Evolutionary conservation across 1,140 invertebrate species (phyloP), one percentile per base, ranked within the genome.

Genomic region (Aphelinus atriplicis): DNA sequence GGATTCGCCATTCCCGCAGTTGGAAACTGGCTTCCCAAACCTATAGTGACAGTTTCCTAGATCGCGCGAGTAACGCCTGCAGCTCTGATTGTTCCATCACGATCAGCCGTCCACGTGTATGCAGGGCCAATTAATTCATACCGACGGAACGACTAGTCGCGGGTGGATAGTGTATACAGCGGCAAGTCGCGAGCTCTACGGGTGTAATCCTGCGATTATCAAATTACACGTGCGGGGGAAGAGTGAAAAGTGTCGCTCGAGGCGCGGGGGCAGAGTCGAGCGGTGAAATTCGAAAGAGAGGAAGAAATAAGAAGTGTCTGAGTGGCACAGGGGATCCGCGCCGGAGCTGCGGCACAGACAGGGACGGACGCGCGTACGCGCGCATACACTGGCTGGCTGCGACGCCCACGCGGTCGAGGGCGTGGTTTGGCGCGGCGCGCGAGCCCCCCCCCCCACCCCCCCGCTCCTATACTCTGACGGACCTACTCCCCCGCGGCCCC

Each of bases 191-290:
- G 26, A 26, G 26, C 26, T 26, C 26, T 26, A 26, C 26, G 26
- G 26, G 26, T 26, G 26, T 26, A 84, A 84, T 84, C 81, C 81
- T 80, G 80, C 80, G 82, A 83, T 83, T 82, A 83, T 81, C 72
- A 81, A 82, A 85, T 84, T 83, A 84, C 80, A 79, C 80, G 3
- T 4, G 62, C 9, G 45, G 42, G 48, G 9, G 45, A 65, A 66
- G 67, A 56, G 53, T 26, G 26, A 26, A 58, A 26, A 50, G 53
- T 1, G 53, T 3, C 42, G 58, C 26, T 26, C 26, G 26, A 26
- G 26, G 26, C 26, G 26, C 26, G 26, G 26, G 26, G 26, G 26
- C 26, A 26, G 26, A 26, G 26, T 26, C 26, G 26, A 26, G 26
- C 68, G 47, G 26, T 10, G 60, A 74, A 69, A 69, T 73, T 73